phyloP scores from a whole-genome alignment of 2,888 invertebrate genomes.

The Brachycybe producta region DNA sequence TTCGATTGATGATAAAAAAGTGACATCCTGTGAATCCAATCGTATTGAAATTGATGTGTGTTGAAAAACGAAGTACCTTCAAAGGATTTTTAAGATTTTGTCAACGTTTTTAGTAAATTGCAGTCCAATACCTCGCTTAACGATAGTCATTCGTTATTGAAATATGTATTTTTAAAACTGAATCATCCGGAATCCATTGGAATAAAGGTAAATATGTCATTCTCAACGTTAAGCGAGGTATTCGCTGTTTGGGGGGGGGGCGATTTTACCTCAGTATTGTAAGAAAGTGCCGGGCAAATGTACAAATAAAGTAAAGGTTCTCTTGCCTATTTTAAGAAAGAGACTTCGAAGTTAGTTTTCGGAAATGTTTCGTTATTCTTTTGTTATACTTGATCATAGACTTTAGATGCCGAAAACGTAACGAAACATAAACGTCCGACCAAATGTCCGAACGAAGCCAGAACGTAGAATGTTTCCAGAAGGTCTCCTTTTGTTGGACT shows the following conservation, averaged over 20 bases:
- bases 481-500: conserved; percentile 4
- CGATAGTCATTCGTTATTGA: no score
- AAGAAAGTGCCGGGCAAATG: conserved; percentile 1
- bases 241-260: no score
- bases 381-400: conserved; percentile 14
- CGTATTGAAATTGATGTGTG: background rate
- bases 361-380: background rate
- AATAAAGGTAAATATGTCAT: no score
- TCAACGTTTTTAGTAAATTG: background rate
- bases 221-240: no score
- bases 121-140: no score
- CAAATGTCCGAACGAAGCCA: conserved; percentile 12
- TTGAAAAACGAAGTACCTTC: background rate
- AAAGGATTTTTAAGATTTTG: background rate
- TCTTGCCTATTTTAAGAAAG: conserved; percentile 5
- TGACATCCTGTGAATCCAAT: conserved; percentile 4
- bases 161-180: no score
- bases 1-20: background rate
- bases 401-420: conserved; percentile 8
- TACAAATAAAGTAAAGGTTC: conserved; percentile 9
- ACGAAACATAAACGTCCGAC: conserved; percentile 6
- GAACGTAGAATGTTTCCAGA: conserved; percentile 4
- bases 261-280: conserved; percentile 10
- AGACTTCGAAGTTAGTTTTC: background rate
- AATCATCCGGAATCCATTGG: no score